Percentiles rank a stretch among this genome's conserved stretches.
These are phyloP conservation scores for Halisarca cf. caerulea DNA, from an alignment of 37 sponge, comb jelly and placozoan genomes.

Conservation along the genomic window DNA sequence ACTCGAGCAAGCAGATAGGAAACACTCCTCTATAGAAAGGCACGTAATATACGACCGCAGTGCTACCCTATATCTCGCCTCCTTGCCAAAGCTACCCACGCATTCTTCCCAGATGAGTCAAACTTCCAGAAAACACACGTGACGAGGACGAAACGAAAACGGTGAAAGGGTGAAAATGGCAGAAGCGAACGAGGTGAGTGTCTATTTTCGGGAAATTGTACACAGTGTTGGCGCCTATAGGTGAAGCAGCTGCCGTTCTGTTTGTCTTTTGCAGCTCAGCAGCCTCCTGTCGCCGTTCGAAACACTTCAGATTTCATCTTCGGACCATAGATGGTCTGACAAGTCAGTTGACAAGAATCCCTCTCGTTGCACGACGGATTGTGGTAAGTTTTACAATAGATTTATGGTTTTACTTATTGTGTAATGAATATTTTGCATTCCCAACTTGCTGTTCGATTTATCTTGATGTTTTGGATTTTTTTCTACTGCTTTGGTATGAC, in stretches of 20 bases:
- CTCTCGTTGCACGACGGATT: too few relatives aligned
- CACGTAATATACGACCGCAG: slow-evolving; percentile 6
- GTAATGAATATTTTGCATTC: too few relatives aligned
- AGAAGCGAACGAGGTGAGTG: background rate
- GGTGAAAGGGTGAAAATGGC: slow-evolving; percentile 15
- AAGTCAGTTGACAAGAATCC: too few relatives aligned
- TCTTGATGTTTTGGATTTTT: too few relatives aligned
- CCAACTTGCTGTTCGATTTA: too few relatives aligned
- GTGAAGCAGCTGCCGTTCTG: too few relatives aligned
- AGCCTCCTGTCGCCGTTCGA: background rate
- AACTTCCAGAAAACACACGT: background rate
- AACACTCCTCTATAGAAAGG: slow-evolving; percentile 22
- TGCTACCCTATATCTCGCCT: background rate
- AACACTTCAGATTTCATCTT: background rate
- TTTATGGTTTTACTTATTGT: too few relatives aligned
- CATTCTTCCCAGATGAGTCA: background rate
- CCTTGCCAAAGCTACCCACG: background rate
- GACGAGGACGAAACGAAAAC: background rate
- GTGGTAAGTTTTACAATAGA: too few relatives aligned
- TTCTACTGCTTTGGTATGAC: too few relatives aligned
- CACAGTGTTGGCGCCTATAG: too few relatives aligned
- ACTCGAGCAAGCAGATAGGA: background rate
- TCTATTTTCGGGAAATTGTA: too few relatives aligned
- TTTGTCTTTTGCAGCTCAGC: background rate
- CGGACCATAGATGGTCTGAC: too few relatives aligned